Evolutionary conservation across 2,888 invertebrate species (phyloP).

Genomic region (Lochmaea capreae): DNA sequence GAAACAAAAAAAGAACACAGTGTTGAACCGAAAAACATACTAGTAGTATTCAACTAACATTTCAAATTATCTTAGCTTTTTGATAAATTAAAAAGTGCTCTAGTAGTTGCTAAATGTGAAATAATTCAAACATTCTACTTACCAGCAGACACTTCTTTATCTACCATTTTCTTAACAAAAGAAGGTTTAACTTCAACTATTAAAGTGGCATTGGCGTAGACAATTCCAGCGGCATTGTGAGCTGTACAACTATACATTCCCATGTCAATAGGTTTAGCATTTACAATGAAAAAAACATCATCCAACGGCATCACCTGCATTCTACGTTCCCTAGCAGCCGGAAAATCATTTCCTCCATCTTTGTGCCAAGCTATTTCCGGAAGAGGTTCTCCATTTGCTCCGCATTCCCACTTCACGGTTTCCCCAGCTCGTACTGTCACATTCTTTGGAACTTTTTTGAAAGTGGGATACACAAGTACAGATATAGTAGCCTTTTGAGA

Average conservation of each 20-base stretch:
- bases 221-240: slow-evolving; percentile 86
- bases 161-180: slow-evolving; percentile 86
- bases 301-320: slow-evolving; percentile 94
- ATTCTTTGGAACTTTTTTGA: slow-evolving; percentile 86
- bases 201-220: slow-evolving; percentile 87
- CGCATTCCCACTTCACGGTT: slow-evolving; percentile 90
- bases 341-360: slow-evolving; percentile 93
- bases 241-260: slow-evolving; percentile 96
- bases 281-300: slow-evolving; percentile 92
- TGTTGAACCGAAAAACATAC: no score
- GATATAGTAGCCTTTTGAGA: slow-evolving; percentile 87
- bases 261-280: slow-evolving; percentile 88
- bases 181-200: slow-evolving; percentile 88
- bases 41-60: no score
- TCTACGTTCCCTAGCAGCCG: slow-evolving; percentile 88
- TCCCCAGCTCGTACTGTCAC: slow-evolving; percentile 87
- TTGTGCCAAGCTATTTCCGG: slow-evolving; percentile 93
- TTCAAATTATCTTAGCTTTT: no score
- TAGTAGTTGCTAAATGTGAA: not conserved
- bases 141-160: slow-evolving; percentile 82
- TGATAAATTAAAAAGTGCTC: no score
- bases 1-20: no score
- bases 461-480: slow-evolving; percentile 89
- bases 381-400: slow-evolving; percentile 87
- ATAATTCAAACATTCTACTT: not conserved